Conservation (phyloP, 2,113 vertebrate species). For the Cryptoleucopteryx plumbea region DNA sequence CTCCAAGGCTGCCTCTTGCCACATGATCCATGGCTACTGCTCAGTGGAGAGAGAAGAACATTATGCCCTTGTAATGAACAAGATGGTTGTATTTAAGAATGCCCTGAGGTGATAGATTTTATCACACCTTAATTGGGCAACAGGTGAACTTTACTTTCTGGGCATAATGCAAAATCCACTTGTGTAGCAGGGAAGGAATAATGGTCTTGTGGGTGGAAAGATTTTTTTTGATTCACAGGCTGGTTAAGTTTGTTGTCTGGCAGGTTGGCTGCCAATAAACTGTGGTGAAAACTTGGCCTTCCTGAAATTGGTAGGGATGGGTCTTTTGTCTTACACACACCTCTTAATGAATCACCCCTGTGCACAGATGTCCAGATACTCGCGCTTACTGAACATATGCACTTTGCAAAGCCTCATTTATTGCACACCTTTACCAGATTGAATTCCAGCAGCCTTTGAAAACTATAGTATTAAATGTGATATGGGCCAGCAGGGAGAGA, state of each 20-base stretch:
- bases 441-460: not conserved
- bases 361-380: not conserved
- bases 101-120: not conserved
- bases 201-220: not conserved
- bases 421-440: not conserved
- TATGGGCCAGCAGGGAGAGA: not conserved
- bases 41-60: not conserved
- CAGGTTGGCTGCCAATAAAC: not conserved
- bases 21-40: not conserved
- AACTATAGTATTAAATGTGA: not conserved
- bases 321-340: not conserved
- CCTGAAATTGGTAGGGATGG: not conserved
- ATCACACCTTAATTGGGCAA: not conserved
- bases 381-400: not conserved
- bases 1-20: not conserved
- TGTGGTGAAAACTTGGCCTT: not conserved
- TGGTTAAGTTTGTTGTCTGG: not conserved
- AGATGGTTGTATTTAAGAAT: not conserved
- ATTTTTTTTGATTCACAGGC: not conserved
- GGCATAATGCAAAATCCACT: not conserved
- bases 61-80: not conserved
- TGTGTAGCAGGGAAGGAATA: not conserved
- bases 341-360: not conserved
- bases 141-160: not conserved
- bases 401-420: not conserved